Percentiles rank a stretch among this genome's conserved stretches.
phyloP scores from a whole-genome alignment of 2,797 vertebrate genomes.

The Aeoliscus strigatus region DNA sequence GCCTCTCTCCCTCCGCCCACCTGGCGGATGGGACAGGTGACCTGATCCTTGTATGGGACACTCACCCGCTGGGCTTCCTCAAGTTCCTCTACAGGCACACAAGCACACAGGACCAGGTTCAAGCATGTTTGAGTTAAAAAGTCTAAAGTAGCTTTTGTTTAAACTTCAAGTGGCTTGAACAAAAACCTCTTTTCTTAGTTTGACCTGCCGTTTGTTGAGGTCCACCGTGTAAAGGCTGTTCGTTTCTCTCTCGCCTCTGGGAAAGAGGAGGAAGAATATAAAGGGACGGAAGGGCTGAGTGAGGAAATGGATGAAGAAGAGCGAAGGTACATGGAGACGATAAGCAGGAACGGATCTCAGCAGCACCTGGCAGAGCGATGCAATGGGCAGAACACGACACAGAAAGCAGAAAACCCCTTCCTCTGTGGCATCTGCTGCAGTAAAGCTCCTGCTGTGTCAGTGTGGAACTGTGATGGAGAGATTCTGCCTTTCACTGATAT shows the following conservation, averaged over 20 bases:
- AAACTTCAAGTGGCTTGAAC: background rate
- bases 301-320: conserved; percentile 21
- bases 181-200: conserved; percentile 61
- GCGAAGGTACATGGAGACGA: conserved; percentile 11
- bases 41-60: conserved; percentile 80
- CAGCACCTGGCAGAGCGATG: conserved; percentile 46
- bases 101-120: conserved; percentile 78
- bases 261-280: conserved; percentile 41
- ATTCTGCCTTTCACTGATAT: conserved; percentile 71
- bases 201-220: conserved; percentile 82
- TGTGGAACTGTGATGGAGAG: conserved; percentile 86
- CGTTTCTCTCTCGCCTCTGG: conserved; percentile 64
- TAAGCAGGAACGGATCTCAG: conserved; percentile 55
- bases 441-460: conserved; percentile 61
- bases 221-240: conserved; percentile 78
- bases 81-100: conserved; percentile 79
- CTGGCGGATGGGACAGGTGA: conserved; percentile 82
- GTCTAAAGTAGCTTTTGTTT: background rate
- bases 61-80: conserved; percentile 72
- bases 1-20: conserved; percentile 81
- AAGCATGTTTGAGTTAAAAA: background rate
- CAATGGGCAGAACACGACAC: conserved; percentile 5
- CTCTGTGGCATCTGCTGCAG: conserved; percentile 68
- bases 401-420: conserved; percentile 36
- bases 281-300: conserved; percentile 12